A percentile compares a stretch with the other conserved stretches of the same genome.
Evolutionary conservation across 2,888 invertebrate genomes (phyloP).

Genomic region (Drosophila glabriapex): DNA sequence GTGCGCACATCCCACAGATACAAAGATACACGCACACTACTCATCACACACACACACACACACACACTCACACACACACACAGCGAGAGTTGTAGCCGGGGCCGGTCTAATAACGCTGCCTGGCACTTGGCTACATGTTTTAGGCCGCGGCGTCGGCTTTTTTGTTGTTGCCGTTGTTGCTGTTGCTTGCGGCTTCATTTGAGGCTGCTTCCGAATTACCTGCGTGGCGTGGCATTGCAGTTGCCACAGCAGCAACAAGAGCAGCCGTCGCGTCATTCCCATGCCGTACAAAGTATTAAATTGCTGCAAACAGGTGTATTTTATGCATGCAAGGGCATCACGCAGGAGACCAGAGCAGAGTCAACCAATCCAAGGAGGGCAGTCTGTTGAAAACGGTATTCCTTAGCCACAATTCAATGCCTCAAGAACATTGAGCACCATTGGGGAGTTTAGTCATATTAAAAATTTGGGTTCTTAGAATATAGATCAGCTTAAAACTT

Average conservation of each 20-base stretch:
- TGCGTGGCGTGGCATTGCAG: constrained; percentile 73
- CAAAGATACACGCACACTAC: constrained; percentile 42
- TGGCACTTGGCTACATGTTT: constrained; percentile 75
- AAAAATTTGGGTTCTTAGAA: no score
- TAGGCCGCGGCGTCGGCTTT: constrained; percentile 70
- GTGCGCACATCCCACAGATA: constrained; percentile 68
- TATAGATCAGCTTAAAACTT: no score
- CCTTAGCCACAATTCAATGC: constrained; percentile 9
- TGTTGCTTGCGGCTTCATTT: constrained; percentile 64
- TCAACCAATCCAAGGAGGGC: background rate
- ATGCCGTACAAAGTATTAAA: constrained; percentile 79
- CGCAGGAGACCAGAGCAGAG: constrained; percentile 13
- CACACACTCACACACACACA: constrained; percentile 29
- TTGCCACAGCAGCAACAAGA: constrained; percentile 43
- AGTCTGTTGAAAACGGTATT: background rate
- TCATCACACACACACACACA: constrained; percentile 22
- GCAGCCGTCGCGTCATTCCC: constrained; percentile 69
- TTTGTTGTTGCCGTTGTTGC: constrained; percentile 56
- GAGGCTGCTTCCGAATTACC: constrained; percentile 84
- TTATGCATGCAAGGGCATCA: constrained; percentile 63
- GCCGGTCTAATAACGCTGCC: constrained; percentile 76
- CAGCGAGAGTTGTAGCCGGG: constrained; percentile 32
- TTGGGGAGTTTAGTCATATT: background rate
- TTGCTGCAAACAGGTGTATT: constrained; percentile 80
- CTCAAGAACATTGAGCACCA: background rate